phyloP scores from a whole-genome alignment of 2,797 vertebrate species.

The Falco columbarius region DNA sequence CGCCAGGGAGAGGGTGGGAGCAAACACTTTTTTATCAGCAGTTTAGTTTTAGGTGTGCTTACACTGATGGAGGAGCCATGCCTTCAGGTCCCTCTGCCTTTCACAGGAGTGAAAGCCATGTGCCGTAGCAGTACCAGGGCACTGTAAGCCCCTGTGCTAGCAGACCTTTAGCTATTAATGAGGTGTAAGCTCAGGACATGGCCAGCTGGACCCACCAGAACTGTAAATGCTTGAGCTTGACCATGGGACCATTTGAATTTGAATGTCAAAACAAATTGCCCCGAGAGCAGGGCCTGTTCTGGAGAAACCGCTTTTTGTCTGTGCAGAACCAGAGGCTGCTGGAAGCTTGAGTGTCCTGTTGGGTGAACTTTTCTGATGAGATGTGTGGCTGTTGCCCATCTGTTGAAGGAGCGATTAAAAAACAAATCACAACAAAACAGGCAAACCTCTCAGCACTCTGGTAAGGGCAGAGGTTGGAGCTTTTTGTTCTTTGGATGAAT shows the following conservation, averaged over 20 bases:
- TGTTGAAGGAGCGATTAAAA: slow-evolving; percentile 4
- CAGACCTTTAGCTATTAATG: background rate
- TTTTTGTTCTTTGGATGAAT: slow-evolving; percentile 57
- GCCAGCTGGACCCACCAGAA: background rate
- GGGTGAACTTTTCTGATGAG: background rate
- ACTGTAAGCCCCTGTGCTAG: background rate
- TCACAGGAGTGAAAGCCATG: background rate
- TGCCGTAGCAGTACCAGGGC: accelerated
- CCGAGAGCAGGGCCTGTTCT: background rate
- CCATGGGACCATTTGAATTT: background rate
- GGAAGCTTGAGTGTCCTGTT: background rate
- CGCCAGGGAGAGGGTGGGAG: background rate
- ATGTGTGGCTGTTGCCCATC: background rate
- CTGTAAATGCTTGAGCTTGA: background rate
- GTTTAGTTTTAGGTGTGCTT: background rate
- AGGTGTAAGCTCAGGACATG: background rate
- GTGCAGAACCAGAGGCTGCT: accelerated
- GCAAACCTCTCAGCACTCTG: background rate
- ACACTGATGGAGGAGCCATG: background rate
- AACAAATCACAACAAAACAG: background rate
- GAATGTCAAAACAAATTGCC: background rate
- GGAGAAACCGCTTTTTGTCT: background rate
- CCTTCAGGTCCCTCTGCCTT: background rate
- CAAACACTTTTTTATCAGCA: background rate
- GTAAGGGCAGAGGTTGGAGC: slow-evolving; percentile 34